phyloP scores from a whole-genome alignment of 1,140 invertebrate species.

The Drosophila pachea region DNA sequence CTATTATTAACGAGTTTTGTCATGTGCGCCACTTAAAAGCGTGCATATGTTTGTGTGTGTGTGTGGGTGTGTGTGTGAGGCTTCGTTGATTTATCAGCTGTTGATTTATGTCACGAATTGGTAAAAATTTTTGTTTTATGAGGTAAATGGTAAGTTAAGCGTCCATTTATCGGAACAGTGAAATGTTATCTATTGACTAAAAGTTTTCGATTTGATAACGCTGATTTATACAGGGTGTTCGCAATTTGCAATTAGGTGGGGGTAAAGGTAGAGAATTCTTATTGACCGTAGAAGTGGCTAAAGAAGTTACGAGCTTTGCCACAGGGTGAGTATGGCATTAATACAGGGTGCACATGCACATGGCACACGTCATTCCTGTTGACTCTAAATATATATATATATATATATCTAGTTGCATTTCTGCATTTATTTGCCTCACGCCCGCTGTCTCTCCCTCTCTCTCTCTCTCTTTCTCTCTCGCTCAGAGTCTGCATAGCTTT shows the following conservation, averaged over 20 bases:
- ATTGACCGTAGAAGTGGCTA: too few species aligned
- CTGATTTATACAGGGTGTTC: slow-evolving; percentile 27
- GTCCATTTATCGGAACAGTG: slow-evolving; percentile 41
- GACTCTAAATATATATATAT: too few species aligned
- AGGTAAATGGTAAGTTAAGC: slow-evolving; percentile 35
- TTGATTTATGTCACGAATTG: slow-evolving; percentile 18
- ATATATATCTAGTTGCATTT: too few species aligned
- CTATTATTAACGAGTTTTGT: slow-evolving; percentile 23
- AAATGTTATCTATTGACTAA: slow-evolving; percentile 50
- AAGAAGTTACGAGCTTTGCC: too few species aligned
- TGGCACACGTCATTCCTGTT: too few species aligned
- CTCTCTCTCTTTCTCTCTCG: too few species aligned
- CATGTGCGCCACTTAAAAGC: slow-evolving; percentile 10
- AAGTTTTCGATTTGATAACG: slow-evolving; percentile 37
- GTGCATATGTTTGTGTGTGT: background rate
- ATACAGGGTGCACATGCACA: too few species aligned
- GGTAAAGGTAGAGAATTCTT: too few species aligned
- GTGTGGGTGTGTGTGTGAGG: background rate
- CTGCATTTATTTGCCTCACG: too few species aligned
- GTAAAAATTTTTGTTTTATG: slow-evolving; percentile 28
- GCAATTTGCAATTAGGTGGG: background rate
- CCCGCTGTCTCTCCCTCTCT: too few species aligned
- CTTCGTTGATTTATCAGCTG: slow-evolving; percentile 21
- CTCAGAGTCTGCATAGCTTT: background rate
- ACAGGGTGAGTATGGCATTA: too few species aligned